Conservation (phyloP, 2,888 invertebrate genomes). For the Hirtodrosophila confusa region DNA sequence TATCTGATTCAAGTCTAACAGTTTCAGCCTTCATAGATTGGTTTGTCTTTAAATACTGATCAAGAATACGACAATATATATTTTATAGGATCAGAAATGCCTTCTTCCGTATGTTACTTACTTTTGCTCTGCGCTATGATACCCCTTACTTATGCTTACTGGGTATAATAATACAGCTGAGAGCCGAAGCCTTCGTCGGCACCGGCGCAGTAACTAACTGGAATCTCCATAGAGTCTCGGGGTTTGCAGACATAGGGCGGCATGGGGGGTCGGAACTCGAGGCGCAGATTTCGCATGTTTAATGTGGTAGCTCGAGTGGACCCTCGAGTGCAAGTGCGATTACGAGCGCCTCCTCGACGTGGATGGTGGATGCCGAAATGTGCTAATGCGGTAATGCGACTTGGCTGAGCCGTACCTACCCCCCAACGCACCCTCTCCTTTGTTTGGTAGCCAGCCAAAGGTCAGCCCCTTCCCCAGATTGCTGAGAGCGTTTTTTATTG, state of each 20-base stretch:
- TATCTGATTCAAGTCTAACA: too few relatives aligned
- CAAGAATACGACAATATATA: too few relatives aligned
- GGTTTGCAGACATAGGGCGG: too few relatives aligned
- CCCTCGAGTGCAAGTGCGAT: constrained; percentile 37
- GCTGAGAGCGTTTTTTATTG: constrained; percentile 27
- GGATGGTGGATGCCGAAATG: constrained; percentile 24
- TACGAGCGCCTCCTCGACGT: constrained; percentile 13
- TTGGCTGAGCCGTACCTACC: neutral
- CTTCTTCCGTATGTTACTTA: too few relatives aligned
- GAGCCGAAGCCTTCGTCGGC: constrained; percentile 51
- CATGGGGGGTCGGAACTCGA: neutral
- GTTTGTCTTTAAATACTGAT: too few relatives aligned
- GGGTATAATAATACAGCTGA: constrained; percentile 37
- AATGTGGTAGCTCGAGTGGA: constrained; percentile 46
- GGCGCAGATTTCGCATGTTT: constrained; percentile 55
- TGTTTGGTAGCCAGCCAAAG: neutral
- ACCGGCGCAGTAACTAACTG: constrained; percentile 63
- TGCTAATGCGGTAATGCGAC: constrained; percentile 60
- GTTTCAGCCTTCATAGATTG: too few relatives aligned
- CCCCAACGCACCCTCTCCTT: neutral
- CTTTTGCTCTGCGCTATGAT: too few relatives aligned
- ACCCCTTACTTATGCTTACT: too few relatives aligned
- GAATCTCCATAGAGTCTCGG: constrained; percentile 20
- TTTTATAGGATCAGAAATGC: too few relatives aligned
- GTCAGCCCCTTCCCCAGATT: neutral